A percentile compares a stretch with the other conserved stretches of the same genome.
Conservation (phyloP, 1,140 invertebrate genomes). For the Parasteatoda tepidariorum region DNA sequence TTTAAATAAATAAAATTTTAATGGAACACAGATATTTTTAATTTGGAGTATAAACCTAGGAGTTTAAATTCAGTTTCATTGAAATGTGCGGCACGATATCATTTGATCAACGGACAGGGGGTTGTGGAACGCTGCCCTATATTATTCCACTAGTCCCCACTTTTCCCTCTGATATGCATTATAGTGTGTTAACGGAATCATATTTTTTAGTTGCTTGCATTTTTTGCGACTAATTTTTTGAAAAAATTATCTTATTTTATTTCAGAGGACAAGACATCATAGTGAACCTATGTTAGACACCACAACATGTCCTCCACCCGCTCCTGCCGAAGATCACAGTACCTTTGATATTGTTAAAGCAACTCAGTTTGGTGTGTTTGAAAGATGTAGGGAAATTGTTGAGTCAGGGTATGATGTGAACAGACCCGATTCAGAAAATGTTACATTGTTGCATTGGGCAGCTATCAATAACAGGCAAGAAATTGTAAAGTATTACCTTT, state of each 20-base stretch:
- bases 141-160: too few species aligned
- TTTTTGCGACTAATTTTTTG: neutral
- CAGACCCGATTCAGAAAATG: constrained; percentile 88
- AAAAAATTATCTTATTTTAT: neutral
- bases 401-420: constrained; percentile 92
- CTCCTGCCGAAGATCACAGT: constrained; percentile 77
- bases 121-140: too few species aligned
- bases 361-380: constrained; percentile 89
- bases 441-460: constrained; percentile 98
- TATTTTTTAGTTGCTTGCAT: too few species aligned
- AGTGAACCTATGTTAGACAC: constrained; percentile 55
- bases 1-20: too few species aligned
- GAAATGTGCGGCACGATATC: too few species aligned
- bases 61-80: too few species aligned
- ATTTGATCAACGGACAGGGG: too few species aligned
- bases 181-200: too few species aligned
- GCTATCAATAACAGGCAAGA: constrained; percentile 97
- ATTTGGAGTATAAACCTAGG: too few species aligned
- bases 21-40: too few species aligned
- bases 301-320: constrained; percentile 62
- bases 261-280: constrained; percentile 53
- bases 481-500: constrained; percentile 89
- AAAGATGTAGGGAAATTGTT: constrained; percentile 84
- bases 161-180: too few species aligned
- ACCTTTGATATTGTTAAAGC: constrained; percentile 94